Conservation (phyloP, 2,888 invertebrate genomes). For the Drosophila nr. medialis region DNA sequence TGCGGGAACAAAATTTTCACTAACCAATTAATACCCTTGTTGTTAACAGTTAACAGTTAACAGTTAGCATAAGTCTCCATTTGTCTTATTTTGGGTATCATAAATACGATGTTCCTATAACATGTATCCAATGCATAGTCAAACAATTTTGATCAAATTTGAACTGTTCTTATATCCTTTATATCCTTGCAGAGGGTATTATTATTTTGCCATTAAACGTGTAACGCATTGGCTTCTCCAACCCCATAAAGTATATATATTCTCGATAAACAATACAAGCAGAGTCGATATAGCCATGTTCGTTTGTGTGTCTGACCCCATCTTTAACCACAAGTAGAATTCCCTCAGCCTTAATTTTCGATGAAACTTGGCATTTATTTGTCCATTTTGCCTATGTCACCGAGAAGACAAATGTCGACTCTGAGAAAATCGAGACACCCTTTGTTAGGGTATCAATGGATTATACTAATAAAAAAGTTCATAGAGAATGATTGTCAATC, state of each 20-base stretch:
- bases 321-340: background rate
- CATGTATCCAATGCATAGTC: background rate
- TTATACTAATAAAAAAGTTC: background rate
- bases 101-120: background rate
- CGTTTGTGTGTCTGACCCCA: background rate
- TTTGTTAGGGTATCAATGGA: slow-evolving; percentile 4
- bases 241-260: background rate
- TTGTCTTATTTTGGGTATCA: background rate
- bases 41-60: background rate
- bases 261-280: background rate
- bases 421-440: slow-evolving; percentile 2
- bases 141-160: background rate
- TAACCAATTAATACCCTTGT: slow-evolving; percentile 9
- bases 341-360: background rate
- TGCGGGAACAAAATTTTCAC: background rate
- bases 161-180: background rate
- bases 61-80: background rate
- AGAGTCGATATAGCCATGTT: background rate
- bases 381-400: background rate
- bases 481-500: slow-evolving; percentile 16
- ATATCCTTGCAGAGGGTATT: background rate
- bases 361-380: background rate
- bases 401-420: background rate
- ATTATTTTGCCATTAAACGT: background rate
- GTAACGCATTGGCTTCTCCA: background rate